Base-by-base conservation (phyloP, 2,797 vertebrate genomes). In the Gallinago solitaria region DNA sequence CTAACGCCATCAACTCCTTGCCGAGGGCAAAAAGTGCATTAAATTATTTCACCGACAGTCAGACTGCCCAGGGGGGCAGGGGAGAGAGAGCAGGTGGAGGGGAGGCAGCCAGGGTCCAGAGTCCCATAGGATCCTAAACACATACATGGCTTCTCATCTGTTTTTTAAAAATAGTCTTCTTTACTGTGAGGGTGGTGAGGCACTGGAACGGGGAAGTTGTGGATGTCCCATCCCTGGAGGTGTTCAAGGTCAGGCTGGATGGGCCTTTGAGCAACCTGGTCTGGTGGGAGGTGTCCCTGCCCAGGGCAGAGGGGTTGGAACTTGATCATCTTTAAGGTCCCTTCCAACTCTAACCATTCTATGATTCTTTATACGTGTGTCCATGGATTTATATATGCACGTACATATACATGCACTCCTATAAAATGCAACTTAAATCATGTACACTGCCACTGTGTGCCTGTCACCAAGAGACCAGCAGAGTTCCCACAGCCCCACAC, bases 61-160 rank as follows among this genome's bases (percentile, higher is more conserved):
- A 75, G 64, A 16, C 16, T 81, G 76, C 79, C 85, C 2, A 0
- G 20, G 43, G 51, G 78, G 54, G 23, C 53, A 47, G 35, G 41
- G 27, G 3, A 0, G 1, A 70, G 50, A 25, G 47, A 64, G 37
- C 2, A 4, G 51, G 37, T 1, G 0, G 0, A 86, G 35, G 32
- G 30, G n/a, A 65, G 23, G 68, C 32, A 50, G 51, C 21, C 39
- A 59, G 30, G 15, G 73, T 57, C 11, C 33, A 61, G 47, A 86
- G 75, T 28, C 41, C 48, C 21, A 39, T 4, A 7, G 27, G 32
- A 91, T 33, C 41, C 17, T 53, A n/a, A 67, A 76, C 9, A 64
- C 9, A 39, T 3, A 37, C 10, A 43, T 5, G 33, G 16, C 45
- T 89, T 68, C 63, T 70, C 64, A 64, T 13, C 19, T 32, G 47